Conservation (phyloP, 92 coral and sea anemone genomes). For the Bergia sp. region DNA sequence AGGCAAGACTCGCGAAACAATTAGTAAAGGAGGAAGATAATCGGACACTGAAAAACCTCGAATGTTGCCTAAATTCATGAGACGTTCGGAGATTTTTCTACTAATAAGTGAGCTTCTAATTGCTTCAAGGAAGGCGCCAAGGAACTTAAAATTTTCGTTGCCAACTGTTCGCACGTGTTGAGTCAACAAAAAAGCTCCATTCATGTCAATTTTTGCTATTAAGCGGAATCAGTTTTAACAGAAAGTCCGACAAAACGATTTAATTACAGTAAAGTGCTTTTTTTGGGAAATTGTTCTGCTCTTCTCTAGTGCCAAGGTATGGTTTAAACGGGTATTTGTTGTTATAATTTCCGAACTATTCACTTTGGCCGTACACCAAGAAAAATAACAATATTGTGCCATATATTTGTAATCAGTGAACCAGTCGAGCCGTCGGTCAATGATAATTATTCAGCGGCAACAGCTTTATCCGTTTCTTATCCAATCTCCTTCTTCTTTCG, state of each 20-base stretch:
- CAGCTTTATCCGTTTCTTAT: background rate
- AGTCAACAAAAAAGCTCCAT: conserved; percentile 4
- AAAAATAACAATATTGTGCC: background rate
- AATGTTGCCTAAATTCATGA: conserved; percentile 26
- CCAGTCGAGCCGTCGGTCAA: conserved; percentile 43
- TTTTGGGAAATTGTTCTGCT: background rate
- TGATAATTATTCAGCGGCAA: conserved; percentile 44
- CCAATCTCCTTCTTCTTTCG: conserved; percentile 26
- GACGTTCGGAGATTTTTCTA: background rate
- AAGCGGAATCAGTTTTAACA: background rate
- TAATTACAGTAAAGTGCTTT: background rate
- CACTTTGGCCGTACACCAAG: conserved; percentile 4
- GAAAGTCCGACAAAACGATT: background rate
- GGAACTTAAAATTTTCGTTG: background rate
- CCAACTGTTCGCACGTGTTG: conserved; percentile 4
- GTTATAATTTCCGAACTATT: background rate
- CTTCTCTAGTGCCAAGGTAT: background rate
- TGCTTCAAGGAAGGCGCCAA: conserved; percentile 31
- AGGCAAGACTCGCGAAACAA: conserved; percentile 27
- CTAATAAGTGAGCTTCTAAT: conserved; percentile 26
- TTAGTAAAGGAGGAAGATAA: conserved; percentile 25
- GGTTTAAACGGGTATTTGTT: background rate
- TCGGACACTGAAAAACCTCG: conserved; percentile 15
- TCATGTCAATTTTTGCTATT: background rate
- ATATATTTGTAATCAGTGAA: conserved; percentile 26